Percentiles rank a stretch among this genome's conserved stretches.
Evolutionary conservation across 2,888 invertebrate species (phyloP).

Genomic region (Hemaris fuciformis): DNA sequence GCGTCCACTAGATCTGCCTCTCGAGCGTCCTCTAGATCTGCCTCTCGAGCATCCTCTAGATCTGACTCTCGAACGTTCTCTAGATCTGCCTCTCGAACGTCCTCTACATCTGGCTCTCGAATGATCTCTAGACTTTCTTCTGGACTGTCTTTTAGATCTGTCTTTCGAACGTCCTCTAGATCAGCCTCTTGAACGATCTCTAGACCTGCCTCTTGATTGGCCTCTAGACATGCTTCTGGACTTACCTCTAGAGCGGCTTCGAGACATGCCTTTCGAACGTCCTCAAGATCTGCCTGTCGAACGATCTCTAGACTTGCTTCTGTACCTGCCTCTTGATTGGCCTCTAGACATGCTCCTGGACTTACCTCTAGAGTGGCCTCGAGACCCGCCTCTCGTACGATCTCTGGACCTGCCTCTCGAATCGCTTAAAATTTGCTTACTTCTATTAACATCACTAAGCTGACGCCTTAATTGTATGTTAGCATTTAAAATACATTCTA

Average conservation of each 20-base stretch:
- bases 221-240: not conserved
- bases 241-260: not conserved
- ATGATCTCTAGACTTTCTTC: not conserved
- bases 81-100: conserved; percentile 11
- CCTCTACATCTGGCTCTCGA: not conserved
- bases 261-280: not conserved
- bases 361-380: too few species aligned
- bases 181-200: not conserved
- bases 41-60: conserved; percentile 23
- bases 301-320: not conserved
- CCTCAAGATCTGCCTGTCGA: not conserved
- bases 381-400: too few species aligned
- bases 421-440: too few species aligned
- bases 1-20: conserved; percentile 16
- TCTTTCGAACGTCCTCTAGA: not conserved
- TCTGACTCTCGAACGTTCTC: conserved; percentile 20
- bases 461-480: not conserved
- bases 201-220: not conserved
- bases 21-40: conserved; percentile 22
- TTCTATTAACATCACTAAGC: not conserved
- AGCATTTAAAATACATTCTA: too few species aligned
- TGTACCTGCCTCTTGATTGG: not conserved
- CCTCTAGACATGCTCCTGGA: not conserved
- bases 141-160: not conserved
- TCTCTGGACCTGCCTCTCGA: not conserved